phyloP scores from a whole-genome alignment of 2,113 vertebrate species.

The Ranitomeya variabilis region DNA sequence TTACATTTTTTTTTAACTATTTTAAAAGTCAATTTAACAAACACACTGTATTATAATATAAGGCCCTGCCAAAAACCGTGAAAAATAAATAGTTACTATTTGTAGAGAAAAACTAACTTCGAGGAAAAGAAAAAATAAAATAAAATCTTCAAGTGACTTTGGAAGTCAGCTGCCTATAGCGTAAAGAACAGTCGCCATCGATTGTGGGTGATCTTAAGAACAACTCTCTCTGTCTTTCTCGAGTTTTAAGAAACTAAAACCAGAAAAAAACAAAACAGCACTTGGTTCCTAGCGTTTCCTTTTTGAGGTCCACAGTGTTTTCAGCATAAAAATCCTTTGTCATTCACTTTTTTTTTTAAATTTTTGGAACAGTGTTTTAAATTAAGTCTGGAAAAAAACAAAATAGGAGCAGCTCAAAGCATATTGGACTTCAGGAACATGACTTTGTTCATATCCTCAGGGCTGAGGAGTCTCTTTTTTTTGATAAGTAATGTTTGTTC shows the following conservation, averaged over 20 bases:
- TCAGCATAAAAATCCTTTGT: conserved; percentile 77
- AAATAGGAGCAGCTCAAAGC: conserved; percentile 76
- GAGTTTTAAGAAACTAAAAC: not conserved
- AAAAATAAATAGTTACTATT: conserved; percentile 65
- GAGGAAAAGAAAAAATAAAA: conserved; percentile 58
- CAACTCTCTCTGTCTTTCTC: not conserved
- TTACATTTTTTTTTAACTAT: conserved; percentile 67
- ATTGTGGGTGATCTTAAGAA: not conserved
- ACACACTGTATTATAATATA: not conserved
- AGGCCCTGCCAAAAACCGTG: conserved; percentile 70
- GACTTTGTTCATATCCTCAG: conserved; percentile 98
- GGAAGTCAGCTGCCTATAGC: conserved; percentile 79
- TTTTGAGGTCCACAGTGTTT: conserved; percentile 85
- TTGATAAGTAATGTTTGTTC: conserved; percentile 94
- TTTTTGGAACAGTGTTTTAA: conserved; percentile 78
- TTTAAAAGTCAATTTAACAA: conserved; percentile 64
- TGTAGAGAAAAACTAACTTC: conserved; percentile 70
- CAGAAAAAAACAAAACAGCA: conserved; percentile 62
- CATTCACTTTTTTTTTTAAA: conserved; percentile 54
- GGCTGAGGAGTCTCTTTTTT: conserved; percentile 88
- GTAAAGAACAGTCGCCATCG: conserved; percentile 67
- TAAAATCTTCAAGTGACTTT: conserved; percentile 76
- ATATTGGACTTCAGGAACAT: conserved; percentile 99
- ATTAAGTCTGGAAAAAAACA: conserved; percentile 21
- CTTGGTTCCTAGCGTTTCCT: conserved; percentile 77